Base-by-base conservation (phyloP, 2,888 invertebrate genomes). In the Tubulanus polymorphus region DNA sequence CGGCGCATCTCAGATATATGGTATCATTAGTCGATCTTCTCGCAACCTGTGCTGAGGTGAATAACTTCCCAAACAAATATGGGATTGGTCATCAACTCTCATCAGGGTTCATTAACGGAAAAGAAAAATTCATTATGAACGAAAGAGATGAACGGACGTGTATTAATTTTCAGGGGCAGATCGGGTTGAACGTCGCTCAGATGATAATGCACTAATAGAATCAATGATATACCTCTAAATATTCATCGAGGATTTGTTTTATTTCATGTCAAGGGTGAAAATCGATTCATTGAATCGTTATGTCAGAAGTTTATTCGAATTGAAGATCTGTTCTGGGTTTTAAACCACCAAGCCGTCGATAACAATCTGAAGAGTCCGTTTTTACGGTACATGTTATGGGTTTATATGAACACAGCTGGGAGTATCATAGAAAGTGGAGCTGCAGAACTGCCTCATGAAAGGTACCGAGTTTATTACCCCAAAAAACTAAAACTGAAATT, bases 171-270 rank as follows among this genome's bases (percentile, higher is more conserved):
- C 65, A 79, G 78, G 76, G 77, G 10, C 76, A 78, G 26, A 78
- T 79, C 12, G 77, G 78, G 10, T 60, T 79, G 50, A 74, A 76
- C 53, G 75, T 76, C n/a, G 75, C 76, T 2, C 73, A 76, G 61
- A 79, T 79, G 76, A 73, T 77, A 25, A 75, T 77, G 26, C n/a
- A n/a, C n/a, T n/a, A n/a, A n/a, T n/a, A n/a, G n/a, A n/a, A n/a
- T n/a, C n/a, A n/a, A n/a, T n/a, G n/a, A n/a, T n/a, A n/a, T n/a
- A n/a, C n/a, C n/a, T n/a, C n/a, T n/a, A n/a, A n/a, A n/a, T n/a
- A n/a, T 51, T 23, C 32, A n/a, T n/a, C n/a, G n/a, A n/a, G n/a
- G n/a, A n/a, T n/a, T n/a, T n/a, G n/a, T n/a, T n/a, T n/a, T n/a
- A 20, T 45, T 61, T 18, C 51, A 49, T 29, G 46, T 53, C 8